Conservation (phyloP, 2,113 vertebrate species). For the Podarcis muralis region DNA sequence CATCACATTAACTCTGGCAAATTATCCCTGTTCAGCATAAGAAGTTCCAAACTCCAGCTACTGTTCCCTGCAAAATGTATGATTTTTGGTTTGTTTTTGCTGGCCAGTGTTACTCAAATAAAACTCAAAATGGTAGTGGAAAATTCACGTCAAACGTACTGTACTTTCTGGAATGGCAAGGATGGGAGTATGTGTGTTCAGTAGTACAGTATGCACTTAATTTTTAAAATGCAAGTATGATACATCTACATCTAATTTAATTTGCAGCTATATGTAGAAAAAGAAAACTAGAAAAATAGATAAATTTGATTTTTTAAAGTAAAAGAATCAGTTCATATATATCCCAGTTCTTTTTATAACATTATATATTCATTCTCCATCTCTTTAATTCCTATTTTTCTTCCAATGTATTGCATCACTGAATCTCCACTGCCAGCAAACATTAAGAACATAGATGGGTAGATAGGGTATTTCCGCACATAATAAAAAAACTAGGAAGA, state of each 20-base stretch:
- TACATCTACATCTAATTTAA: too few relatives aligned
- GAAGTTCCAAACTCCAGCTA: not conserved
- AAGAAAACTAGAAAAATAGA: too few relatives aligned
- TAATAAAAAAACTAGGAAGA: not conserved
- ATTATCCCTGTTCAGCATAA: conserved; percentile 18
- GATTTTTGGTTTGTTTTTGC: not conserved
- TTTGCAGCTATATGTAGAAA: too few relatives aligned
- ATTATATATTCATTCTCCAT: too few relatives aligned
- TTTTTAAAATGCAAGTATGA: too few relatives aligned
- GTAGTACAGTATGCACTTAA: not conserved
- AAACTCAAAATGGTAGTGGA: not conserved
- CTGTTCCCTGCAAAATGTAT: conserved; percentile 12
- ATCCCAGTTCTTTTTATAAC: too few relatives aligned
- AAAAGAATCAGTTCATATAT: too few relatives aligned
- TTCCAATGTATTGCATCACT: too few relatives aligned
- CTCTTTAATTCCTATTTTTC: too few relatives aligned
- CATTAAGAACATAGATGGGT: too few relatives aligned
- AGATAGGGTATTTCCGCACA: not conserved
- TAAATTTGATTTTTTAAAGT: too few relatives aligned
- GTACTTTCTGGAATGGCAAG: not conserved
- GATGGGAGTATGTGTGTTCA: not conserved
- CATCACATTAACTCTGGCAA: conserved; percentile 12
- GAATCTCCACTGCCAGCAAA: too few relatives aligned
- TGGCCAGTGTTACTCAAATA: not conserved
- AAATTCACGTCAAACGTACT: not conserved